These are phyloP conservation scores for Macquaria australasica DNA, from an alignment of 2,113 vertebrate species.

Conservation along the genomic window DNA sequence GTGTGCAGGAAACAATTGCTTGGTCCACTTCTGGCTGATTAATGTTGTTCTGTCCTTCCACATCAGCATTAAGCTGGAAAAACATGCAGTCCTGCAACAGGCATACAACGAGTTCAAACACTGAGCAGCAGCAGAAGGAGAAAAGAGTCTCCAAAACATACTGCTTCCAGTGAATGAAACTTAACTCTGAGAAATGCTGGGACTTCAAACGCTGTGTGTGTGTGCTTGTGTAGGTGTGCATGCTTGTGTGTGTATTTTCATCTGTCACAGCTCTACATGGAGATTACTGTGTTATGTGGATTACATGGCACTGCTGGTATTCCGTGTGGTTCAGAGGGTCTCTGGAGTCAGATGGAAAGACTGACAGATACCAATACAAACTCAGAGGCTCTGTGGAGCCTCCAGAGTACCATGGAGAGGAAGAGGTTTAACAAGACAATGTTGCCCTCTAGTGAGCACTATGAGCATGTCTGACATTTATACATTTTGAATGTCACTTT, in stretches of 20 bases:
- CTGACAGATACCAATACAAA: conserved; percentile 9
- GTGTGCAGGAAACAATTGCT: background rate
- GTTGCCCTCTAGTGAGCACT: conserved; percentile 55
- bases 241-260: conserved; percentile 11
- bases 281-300: conserved; percentile 30
- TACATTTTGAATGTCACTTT: background rate
- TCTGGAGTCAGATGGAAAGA: conserved; percentile 2
- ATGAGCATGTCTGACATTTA: background rate
- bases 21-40: background rate
- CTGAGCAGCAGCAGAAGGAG: background rate
- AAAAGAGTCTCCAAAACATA: conserved; percentile 10
- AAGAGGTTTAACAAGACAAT: conserved; percentile 16
- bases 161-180: conserved; percentile 26
- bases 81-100: background rate
- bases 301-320: conserved; percentile 18
- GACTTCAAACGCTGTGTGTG: conserved; percentile 17
- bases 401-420: background rate
- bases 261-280: background rate
- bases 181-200: background rate
- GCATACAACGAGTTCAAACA: conserved; percentile 13
- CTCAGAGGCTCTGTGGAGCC: background rate
- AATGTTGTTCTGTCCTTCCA: conserved; percentile 20
- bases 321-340: conserved; percentile 9
- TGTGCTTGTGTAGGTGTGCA: background rate
- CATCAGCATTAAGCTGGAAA: conserved; percentile 17